Base-by-base conservation (phyloP, 2,113 vertebrate genomes). In the Paedocypris sp. region DNA sequence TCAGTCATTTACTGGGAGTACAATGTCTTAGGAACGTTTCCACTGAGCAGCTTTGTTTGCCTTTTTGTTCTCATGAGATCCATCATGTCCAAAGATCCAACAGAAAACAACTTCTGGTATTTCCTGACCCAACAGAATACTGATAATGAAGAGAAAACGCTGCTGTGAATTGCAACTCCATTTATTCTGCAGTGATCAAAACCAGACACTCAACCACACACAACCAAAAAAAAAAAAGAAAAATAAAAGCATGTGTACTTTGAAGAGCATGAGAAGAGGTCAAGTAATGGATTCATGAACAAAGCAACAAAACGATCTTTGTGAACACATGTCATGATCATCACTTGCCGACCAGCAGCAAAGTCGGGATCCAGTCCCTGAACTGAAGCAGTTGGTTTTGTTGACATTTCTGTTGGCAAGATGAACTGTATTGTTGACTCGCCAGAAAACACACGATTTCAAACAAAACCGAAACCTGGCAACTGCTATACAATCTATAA, bases 341-440 rank as follows among this genome's bases (percentile, higher is more conserved):
- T 36, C 36, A 52, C 57, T 61, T 18, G 72, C 80, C 43, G 78
- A 77, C 79, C 81, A 77, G 81, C 80, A 81, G 83, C 81, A 78
- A 65, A 59, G 51, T 22, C 46, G 52, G 25, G 39, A 4, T 28
- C 16, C 18, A 10, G 3, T 4, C 26, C 26, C 42, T 2, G 35
- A 54, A 29, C 45, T 57, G 32, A 33, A 35, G 33, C 2, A 38
- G 51, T 35, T 22, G 43, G 64, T 28, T n/a, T n/a, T n/a, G n/a
- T n/a, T n/a, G n/a, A n/a, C n/a, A n/a, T n/a, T n/a, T n/a, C 33
- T 20, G 20, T n/a, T 5, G 4, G 16, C 38, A 25, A 65, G 25
- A 60, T n/a, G 20, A 29, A 53, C 28, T 3, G 1, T 29, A 31
- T 50, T 33, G 5, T 3, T 51, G 9, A 18, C 10, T 51, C 10